phyloP scores from a whole-genome alignment of 2,888 invertebrate species.

The Dicroscelio sp. region DNA sequence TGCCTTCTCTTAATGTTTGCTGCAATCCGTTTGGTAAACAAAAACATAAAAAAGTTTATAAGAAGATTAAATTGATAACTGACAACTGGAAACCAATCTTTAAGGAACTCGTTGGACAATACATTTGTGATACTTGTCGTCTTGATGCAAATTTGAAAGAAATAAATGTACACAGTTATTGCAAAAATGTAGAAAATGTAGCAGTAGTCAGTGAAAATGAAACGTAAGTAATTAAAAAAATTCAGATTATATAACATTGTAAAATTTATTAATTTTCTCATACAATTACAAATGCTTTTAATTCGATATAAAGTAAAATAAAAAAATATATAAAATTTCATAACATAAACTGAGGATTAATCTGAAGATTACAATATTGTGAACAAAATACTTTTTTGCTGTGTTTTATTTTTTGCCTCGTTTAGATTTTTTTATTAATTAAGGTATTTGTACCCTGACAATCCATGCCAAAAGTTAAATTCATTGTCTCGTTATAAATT shows the following conservation, averaged over 20 bases:
- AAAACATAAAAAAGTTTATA: background rate
- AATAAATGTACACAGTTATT: background rate
- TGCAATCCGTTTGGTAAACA: conserved; percentile 7
- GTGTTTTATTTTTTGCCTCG: too few relatives aligned
- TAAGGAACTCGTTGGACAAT: conserved; percentile 21
- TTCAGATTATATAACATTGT: background rate
- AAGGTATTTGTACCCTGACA: background rate
- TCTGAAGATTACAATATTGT: too few relatives aligned
- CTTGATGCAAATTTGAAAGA: conserved; percentile 11
- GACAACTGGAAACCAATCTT: conserved; percentile 22
- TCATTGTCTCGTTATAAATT: too few relatives aligned
- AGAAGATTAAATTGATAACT: conserved; percentile 16
- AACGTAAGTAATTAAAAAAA: background rate
- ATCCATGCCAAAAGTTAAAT: background rate
- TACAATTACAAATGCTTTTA: too few relatives aligned
- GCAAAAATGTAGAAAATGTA: background rate
- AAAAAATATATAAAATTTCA: too few relatives aligned
- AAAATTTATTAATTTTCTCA: too few relatives aligned
- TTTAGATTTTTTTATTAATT: too few relatives aligned
- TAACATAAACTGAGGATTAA: too few relatives aligned
- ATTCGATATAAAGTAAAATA: too few relatives aligned
- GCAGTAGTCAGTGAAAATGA: background rate
- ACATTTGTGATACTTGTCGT: conserved; percentile 8
- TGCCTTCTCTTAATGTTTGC: conserved; percentile 8
- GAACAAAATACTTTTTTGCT: too few relatives aligned